Percentiles rank a stretch among this genome's conserved stretches.
Evolutionary conservation across 2,888 invertebrate species (phyloP).

Genomic region (Ptychoptera albimana): DNA sequence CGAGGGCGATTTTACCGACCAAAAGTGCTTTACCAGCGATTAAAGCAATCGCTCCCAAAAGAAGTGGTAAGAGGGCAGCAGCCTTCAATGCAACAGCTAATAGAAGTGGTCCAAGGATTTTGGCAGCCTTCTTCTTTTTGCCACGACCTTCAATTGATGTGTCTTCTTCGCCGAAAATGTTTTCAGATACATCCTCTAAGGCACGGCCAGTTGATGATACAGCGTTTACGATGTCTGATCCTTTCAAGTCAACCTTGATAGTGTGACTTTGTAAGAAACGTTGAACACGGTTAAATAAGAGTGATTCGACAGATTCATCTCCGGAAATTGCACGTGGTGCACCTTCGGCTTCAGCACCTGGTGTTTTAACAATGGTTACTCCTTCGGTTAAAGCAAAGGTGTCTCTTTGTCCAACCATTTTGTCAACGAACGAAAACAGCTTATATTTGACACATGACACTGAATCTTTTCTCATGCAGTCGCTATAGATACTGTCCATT

Average conservation of each 20-base stretch:
- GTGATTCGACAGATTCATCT: constrained; percentile 47
- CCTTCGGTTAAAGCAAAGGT: constrained; percentile 66
- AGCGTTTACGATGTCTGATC: constrained; percentile 65
- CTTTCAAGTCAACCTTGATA: constrained; percentile 69
- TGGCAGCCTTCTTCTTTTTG: constrained; percentile 69
- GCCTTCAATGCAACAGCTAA: constrained; percentile 62
- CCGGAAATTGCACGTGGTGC: constrained; percentile 56
- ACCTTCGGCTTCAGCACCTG: constrained; percentile 50
- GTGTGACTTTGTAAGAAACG: constrained; percentile 66
- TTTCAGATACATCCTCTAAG: constrained; percentile 54
- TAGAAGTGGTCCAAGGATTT: constrained; percentile 60
- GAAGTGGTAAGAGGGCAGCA: constrained; percentile 60
- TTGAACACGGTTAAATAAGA: constrained; percentile 50
- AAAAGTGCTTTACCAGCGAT: constrained; percentile 74
- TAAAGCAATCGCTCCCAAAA: constrained; percentile 65
- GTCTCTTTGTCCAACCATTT: constrained; percentile 66
- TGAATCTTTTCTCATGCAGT: constrained; percentile 69
- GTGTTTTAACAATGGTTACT: constrained; percentile 64
- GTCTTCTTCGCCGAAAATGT: constrained; percentile 43
- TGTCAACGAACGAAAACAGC: constrained; percentile 72
- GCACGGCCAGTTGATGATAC: constrained; percentile 67
- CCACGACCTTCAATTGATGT: constrained; percentile 53
- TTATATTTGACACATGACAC: constrained; percentile 76
- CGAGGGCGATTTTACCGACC: constrained; percentile 71
- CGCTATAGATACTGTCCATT: constrained; percentile 57